phyloP scores from a whole-genome alignment of 1,140 invertebrate species.

The Apis cerana region DNA sequence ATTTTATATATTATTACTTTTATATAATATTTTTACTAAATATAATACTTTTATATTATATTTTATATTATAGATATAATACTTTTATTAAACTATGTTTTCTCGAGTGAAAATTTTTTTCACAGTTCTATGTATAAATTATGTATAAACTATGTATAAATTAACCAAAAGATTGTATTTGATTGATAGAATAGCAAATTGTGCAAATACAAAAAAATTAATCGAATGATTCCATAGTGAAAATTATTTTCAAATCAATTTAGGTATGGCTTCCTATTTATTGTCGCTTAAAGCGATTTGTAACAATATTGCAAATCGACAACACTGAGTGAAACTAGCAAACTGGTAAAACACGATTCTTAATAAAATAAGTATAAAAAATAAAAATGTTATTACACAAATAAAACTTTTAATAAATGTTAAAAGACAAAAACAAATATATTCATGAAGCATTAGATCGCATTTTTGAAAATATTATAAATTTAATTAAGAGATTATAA shows the following conservation, averaged over 20 bases:
- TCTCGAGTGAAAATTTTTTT: not conserved
- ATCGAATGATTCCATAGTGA: not conserved
- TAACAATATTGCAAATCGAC: not conserved
- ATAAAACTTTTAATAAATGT: not conserved
- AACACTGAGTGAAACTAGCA: not conserved
- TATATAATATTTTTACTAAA: no score
- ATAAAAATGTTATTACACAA: not conserved
- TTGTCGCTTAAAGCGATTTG: not conserved
- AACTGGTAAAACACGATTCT: not conserved
- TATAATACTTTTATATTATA: no score
- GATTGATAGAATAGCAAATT: slow-evolving; percentile 5
- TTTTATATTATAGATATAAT: no score
- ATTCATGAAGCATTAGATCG: not conserved
- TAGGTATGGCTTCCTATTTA: slow-evolving; percentile 21
- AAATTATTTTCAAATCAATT: slow-evolving; percentile 47
- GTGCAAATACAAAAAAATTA: not conserved
- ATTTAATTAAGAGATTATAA: not conserved
- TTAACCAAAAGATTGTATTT: not conserved
- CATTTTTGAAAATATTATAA: slow-evolving; percentile 16
- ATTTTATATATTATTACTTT: not conserved
- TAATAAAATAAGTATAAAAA: no score
- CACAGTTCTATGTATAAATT: not conserved
- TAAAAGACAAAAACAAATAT: not conserved
- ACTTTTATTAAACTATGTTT: not conserved
- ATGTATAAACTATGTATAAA: no score